Conservation (phyloP, 1,140 invertebrate genomes). For the Cydia pomonella region DNA sequence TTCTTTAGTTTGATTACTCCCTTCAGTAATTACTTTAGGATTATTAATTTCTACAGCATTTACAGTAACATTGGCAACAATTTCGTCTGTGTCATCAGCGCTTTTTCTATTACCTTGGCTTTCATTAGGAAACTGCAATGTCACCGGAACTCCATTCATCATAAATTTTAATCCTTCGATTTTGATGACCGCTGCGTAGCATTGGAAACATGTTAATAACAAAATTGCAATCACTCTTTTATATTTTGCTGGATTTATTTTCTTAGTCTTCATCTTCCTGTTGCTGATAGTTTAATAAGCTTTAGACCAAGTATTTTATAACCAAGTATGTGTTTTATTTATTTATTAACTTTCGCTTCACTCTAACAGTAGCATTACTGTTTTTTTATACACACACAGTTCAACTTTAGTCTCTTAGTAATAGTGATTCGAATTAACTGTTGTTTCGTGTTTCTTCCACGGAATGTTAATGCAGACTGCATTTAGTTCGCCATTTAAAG, state of each 20-base stretch:
- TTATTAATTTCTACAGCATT: not conserved
- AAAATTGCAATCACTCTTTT: constrained; percentile 6
- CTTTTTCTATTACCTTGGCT: not conserved
- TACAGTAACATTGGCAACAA: not conserved
- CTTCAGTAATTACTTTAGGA: not conserved
- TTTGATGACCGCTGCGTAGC: constrained; percentile 1
- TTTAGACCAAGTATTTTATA: not conserved
- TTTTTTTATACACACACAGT: too few species aligned
- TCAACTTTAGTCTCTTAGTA: too few species aligned
- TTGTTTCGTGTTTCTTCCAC: not conserved
- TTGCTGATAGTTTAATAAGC: not conserved
- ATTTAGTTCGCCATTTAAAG: not conserved
- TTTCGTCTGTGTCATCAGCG: not conserved
- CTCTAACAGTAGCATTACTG: too few species aligned
- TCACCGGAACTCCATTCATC: not conserved
- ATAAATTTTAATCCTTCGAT: not conserved
- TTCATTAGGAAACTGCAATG: not conserved
- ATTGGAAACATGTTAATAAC: not conserved
- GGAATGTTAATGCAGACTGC: not conserved
- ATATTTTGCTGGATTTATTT: not conserved
- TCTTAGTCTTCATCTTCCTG: not conserved
- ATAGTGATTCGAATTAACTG: too few species aligned
- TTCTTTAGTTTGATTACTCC: not conserved
- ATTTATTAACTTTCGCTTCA: too few species aligned
- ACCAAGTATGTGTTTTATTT: too few species aligned